Evolutionary conservation across 2,888 invertebrate genomes (phyloP).

Genomic region (Malacosoma neustria): DNA sequence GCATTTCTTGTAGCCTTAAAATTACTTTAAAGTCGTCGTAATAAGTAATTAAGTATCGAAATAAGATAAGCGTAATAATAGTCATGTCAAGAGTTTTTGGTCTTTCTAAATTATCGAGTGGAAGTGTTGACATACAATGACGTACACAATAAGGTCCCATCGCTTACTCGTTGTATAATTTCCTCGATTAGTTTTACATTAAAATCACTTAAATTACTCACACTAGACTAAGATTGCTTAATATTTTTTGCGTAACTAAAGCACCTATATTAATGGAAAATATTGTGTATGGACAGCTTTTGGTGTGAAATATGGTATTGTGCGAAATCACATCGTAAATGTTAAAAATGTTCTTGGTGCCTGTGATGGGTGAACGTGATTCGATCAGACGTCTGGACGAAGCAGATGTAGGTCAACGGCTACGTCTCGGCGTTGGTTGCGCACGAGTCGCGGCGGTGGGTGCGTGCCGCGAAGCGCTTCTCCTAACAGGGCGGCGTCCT

Average conservation of each 20-base stretch:
- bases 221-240: constrained; percentile 40
- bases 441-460: constrained; percentile 35
- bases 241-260: constrained; percentile 31
- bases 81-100: constrained; percentile 26
- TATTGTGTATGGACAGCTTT: constrained; percentile 34
- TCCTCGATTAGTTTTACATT: constrained; percentile 30
- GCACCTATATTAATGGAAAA: constrained; percentile 43
- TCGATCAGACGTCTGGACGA: constrained; percentile 43
- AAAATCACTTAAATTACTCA: constrained; percentile 29
- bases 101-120: constrained; percentile 32
- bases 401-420: constrained; percentile 64
- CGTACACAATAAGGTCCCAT: constrained; percentile 7
- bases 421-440: constrained; percentile 55
- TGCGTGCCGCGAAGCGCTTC: constrained; percentile 21
- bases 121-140: constrained; percentile 28
- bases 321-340: constrained; percentile 18
- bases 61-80: constrained; percentile 34
- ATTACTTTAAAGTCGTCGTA: constrained; percentile 16
- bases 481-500: constrained; percentile 45
- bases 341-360: background rate
- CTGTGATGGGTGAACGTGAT: constrained; percentile 1
- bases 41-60: constrained; percentile 23
- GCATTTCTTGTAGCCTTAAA: constrained; percentile 4
- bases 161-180: constrained; percentile 50
- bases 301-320: constrained; percentile 22